These are phyloP conservation scores for Penelope pileata DNA, from an alignment of 2,113 vertebrate genomes.

Conservation along the genomic window DNA sequence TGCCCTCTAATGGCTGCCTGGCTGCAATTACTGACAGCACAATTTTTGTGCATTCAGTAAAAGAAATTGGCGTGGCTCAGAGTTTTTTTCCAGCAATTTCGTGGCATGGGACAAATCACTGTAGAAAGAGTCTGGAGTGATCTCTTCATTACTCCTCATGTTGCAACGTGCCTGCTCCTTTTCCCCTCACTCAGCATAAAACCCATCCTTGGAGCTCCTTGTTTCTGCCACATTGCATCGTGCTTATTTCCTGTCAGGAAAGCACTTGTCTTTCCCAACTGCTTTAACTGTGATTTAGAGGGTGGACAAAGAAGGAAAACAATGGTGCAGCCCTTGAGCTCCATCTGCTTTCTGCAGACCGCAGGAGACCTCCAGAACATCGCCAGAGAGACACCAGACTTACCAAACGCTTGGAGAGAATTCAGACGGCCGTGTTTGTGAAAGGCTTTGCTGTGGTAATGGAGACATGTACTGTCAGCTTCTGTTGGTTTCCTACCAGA, in stretches of 20 bases:
- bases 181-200: background rate
- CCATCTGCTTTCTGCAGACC: background rate
- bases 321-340: background rate
- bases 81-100: background rate
- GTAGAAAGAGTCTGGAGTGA: background rate
- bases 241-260: background rate
- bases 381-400: background rate
- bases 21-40: background rate
- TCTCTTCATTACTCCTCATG: background rate
- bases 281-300: background rate
- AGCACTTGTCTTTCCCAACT: background rate
- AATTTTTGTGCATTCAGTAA: background rate
- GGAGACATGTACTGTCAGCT: background rate
- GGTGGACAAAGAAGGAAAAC: background rate
- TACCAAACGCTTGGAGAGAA: background rate
- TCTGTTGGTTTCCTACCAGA: background rate
- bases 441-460: background rate
- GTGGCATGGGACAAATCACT: background rate
- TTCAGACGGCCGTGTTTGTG: conserved; percentile 30
- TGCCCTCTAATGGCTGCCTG: conserved; percentile 73
- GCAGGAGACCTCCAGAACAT: background rate
- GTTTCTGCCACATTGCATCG: background rate
- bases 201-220: background rate
- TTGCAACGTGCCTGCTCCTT: background rate
- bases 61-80: background rate